These are phyloP conservation scores for Macropodus opercularis DNA, from an alignment of 2,797 vertebrate genomes.

Conservation along the genomic window DNA sequence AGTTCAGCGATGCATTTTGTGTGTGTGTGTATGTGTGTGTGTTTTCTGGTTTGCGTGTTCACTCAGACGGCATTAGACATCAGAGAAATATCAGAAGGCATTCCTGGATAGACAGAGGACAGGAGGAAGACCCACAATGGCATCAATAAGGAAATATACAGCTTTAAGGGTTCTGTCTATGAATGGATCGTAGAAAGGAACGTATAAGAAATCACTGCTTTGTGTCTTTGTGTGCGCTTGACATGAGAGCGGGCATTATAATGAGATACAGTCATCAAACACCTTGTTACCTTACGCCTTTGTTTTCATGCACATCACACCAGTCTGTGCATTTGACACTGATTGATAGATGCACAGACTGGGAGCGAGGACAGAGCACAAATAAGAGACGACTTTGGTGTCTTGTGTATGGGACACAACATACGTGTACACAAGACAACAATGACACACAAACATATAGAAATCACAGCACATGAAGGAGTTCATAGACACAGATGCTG, in stretches of 20 bases:
- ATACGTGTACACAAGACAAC: too few species aligned
- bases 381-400: conserved; percentile 23
- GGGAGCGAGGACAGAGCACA: conserved; percentile 37
- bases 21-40: conserved; percentile 31
- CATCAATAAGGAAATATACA: conserved; percentile 44
- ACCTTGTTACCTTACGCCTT: conserved; percentile 45
- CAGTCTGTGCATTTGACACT: conserved; percentile 47
- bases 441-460: conserved; percentile 12
- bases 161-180: conserved; percentile 36
- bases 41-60: conserved; percentile 51
- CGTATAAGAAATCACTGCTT: conserved; percentile 37
- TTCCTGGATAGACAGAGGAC: conserved; percentile 63
- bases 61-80: conserved; percentile 65
- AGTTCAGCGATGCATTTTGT: conserved; percentile 54
- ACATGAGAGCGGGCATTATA: conserved; percentile 55
- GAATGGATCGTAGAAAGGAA: conserved; percentile 17
- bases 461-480: conserved; percentile 6
- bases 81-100: conserved; percentile 66
- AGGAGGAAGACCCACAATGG: conserved; percentile 33
- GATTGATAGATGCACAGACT: conserved; percentile 63
- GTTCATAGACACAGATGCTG: conserved; percentile 13
- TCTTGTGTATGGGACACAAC: conserved; percentile 37
- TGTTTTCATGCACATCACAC: conserved; percentile 61
- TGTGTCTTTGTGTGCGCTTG: conserved; percentile 41
- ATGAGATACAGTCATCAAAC: conserved; percentile 63